A percentile compares a stretch with the other conserved stretches of the same genome.
Conservation (phyloP, 2,888 invertebrate genomes). For the Agriopis aurantiaria region DNA sequence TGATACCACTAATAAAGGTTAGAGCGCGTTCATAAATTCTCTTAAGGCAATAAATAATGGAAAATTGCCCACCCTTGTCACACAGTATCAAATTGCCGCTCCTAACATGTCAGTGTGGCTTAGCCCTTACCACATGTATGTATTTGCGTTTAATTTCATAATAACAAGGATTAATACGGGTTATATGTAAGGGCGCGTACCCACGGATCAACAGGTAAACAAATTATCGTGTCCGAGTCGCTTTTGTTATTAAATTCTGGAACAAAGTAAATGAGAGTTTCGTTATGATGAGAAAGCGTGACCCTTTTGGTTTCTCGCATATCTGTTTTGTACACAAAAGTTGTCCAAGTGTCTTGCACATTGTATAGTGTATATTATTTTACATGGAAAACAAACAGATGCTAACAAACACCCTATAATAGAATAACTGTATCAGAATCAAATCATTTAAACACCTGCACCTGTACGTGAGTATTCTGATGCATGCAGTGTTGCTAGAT, state of each 20-base stretch:
- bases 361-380: too few species aligned
- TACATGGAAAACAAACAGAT: too few species aligned
- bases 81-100: constrained; percentile 72
- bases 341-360: too few species aligned
- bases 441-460: too few species aligned
- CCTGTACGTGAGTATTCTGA: too few species aligned
- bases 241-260: constrained; percentile 9
- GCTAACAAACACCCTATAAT: too few species aligned
- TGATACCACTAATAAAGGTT: constrained; percentile 65
- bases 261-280: constrained; percentile 10
- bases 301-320: neutral
- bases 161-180: constrained; percentile 44
- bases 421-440: too few species aligned
- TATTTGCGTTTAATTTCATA: constrained; percentile 43
- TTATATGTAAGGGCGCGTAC: constrained; percentile 27
- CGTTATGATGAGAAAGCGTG: neutral
- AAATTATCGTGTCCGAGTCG: constrained; percentile 9
- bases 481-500: too few species aligned
- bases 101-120: constrained; percentile 57
- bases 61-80: constrained; percentile 79
- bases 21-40: constrained; percentile 71
- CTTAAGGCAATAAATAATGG: constrained; percentile 74
- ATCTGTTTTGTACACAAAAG: neutral
- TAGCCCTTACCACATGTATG: constrained; percentile 36
- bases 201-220: constrained; percentile 44